Evolutionary conservation across 2,888 invertebrate species (phyloP).

Genomic region (Melikaiella ostensackeni): DNA sequence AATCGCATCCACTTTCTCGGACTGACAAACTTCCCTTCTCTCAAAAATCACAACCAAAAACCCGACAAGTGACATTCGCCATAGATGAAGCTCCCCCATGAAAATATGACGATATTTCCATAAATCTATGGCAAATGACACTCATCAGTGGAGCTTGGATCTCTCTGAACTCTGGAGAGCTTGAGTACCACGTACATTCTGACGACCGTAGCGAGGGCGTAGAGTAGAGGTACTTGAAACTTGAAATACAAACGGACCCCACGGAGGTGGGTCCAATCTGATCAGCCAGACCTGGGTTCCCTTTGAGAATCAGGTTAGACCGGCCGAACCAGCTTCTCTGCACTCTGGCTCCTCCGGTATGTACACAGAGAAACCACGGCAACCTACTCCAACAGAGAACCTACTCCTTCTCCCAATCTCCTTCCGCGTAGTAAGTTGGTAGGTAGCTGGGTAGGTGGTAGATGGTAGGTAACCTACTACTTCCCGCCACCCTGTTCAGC

Average conservation of each 20-base stretch:
- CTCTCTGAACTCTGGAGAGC: background rate
- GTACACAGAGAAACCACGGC: constrained; percentile 52
- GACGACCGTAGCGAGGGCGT: constrained; percentile 69
- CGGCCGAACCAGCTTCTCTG: constrained; percentile 76
- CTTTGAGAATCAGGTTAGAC: constrained; percentile 77
- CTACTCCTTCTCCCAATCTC: constrained; percentile 65
- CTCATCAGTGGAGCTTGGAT: background rate
- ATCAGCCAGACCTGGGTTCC: constrained; percentile 70
- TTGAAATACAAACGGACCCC: constrained; percentile 75
- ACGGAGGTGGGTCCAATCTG: constrained; percentile 75
- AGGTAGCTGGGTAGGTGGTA: constrained; percentile 54
- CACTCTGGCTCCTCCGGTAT: constrained; percentile 64
- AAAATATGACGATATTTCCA: background rate
- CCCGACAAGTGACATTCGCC: background rate
- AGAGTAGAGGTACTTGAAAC: constrained; percentile 64
- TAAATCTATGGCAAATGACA: background rate
- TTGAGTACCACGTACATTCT: constrained; percentile 46
- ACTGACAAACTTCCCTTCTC: background rate
- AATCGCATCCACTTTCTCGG: background rate
- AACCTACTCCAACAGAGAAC: constrained; percentile 55
- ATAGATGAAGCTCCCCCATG: background rate
- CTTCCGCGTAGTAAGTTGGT: constrained; percentile 71
- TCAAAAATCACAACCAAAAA: background rate
- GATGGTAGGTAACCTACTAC: constrained; percentile 61
- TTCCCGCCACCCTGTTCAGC: constrained; percentile 54